Evolutionary conservation across 2,797 vertebrate species (phyloP), one percentile per base, ranked within the genome.

Genomic region (Vultur gryphus): DNA sequence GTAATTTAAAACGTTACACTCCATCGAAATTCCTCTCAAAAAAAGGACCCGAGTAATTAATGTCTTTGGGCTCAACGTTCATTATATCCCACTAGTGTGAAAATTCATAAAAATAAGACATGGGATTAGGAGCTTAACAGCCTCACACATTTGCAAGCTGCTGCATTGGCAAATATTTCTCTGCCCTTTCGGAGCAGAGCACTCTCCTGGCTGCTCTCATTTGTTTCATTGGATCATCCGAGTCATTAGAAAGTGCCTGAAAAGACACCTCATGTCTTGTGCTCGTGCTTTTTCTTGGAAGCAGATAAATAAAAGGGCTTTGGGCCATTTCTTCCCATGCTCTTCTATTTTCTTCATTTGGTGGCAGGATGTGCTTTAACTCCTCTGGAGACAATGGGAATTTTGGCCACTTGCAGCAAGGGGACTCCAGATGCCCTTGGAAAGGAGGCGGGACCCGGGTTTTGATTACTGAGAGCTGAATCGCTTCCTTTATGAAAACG

Each of bases 1-100:
- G 77, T 97, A 97, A 96, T 97, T 97, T 97, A 92, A 89, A 97
- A 96, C 16, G 78, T 96, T 95, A 95, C 91, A 97, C 95, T 86
- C 89, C 87, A 84, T 93, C 54, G 93, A 97, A 95, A 97, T 95
- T 95, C 97, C 91, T 96, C 86, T 94, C 89, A 62, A 89, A 94
- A 93, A 95, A 95, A 67, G 67, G 90, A 73, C 88, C 90, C 0
- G 4, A 91, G 90, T 93, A 96, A 96, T 97, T 96, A 96, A 97
- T 95, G 92, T 97, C 86, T 95, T 97, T 92, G 92, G 92, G 93
- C 84, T 97, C 91, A 88, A n/a, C 25, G 24, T 92, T 95, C 87
- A 79, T 95, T 95, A 95, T 91, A 92, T 76, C 86, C 89, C 86
- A 94, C 89, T 94, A 96, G 93, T 95, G 93, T 94, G 95, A 95